Percentiles rank a stretch among this genome's conserved stretches.
These are phyloP conservation scores for Polia nebulosa DNA, from an alignment of 2,888 invertebrate species.

Conservation along the genomic window DNA sequence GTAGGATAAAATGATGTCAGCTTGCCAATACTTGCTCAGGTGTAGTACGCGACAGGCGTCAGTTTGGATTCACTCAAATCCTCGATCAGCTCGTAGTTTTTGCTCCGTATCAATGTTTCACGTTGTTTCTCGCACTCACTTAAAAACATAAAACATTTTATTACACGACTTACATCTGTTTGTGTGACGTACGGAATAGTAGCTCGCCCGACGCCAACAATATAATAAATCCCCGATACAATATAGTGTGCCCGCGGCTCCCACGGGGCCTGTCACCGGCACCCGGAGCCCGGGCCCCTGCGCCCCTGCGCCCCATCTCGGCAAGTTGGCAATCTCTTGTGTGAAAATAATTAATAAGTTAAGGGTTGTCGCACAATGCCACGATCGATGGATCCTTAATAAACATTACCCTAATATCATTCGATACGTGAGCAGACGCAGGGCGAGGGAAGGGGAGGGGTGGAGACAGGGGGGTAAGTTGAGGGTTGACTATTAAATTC, in stretches of 20 bases:
- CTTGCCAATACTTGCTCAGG: neutral
- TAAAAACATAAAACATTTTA: constrained; percentile 18
- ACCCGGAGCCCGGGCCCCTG: neutral
- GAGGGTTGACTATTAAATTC: constrained; percentile 44
- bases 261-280: constrained; percentile 17
- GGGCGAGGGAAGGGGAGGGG: constrained; percentile 1
- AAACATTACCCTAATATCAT: constrained; percentile 68
- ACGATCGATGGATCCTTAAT: constrained; percentile 57
- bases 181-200: neutral
- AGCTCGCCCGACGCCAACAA: neutral
- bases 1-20: no score
- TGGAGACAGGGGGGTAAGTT: neutral
- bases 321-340: constrained; percentile 54
- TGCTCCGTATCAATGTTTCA: neutral
- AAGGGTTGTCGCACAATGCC: constrained; percentile 57
- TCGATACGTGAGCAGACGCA: constrained; percentile 49
- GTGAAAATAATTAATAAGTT: constrained; percentile 70
- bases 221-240: constrained; percentile 5
- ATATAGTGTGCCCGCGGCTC: neutral
- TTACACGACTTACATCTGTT: constrained; percentile 33
- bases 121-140: neutral
- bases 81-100: constrained; percentile 8
- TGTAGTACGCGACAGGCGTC: no score
- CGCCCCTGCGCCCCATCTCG: neutral
- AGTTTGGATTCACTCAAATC: neutral